Base-by-base conservation (phyloP, 1,140 invertebrate species). In the Zelostemma sp. region DNA sequence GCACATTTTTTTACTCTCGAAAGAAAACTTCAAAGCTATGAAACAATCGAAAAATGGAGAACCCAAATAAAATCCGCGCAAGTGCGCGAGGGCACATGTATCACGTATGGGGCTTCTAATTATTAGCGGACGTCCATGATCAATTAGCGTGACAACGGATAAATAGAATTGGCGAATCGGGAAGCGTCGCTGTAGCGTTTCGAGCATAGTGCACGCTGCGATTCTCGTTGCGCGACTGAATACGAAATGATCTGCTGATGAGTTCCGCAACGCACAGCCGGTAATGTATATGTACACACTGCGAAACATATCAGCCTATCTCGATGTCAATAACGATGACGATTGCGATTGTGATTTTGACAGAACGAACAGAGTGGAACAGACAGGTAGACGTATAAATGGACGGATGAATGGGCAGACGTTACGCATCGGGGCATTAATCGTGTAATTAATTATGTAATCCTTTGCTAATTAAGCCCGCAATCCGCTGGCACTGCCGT, bases 371-470 rank as follows among this genome's bases (percentile, higher is more conserved):
- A 40, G 60, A 64, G 63, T 64, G 69, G 11, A 64, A 72, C 69
- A 46, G 64, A 64, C 69, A 72, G 69, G n/a, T 53, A 61, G 56
- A 72, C 63, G 57, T 63, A 72, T 62, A 61, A 65, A 68, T 68
- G 61, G 64, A 61, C 60, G 60, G 60, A 58, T 49, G 64, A 67
- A 65, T 54, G 57, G 54, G 45, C 69, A 68, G 69, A 65, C 69
- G 69, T 68, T 72, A 68, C 64, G 69, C 69, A 72, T 72, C 69
- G 53, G 45, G 51, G 64, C 64, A 72, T 72, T 72, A 72, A 72
- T 68, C 69, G 69, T 51, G 51, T 72, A 72, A 72, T 72, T 72
- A 68, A 72, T 72, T 72, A 72, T 72, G 70, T 72, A 72, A 72
- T 72, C 70, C 70, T 65, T 68, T 68, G 57, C 70, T 72, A 72